Conservation (phyloP, 1,140 invertebrate species). For the Bursaphelenchus mucronatus region DNA sequence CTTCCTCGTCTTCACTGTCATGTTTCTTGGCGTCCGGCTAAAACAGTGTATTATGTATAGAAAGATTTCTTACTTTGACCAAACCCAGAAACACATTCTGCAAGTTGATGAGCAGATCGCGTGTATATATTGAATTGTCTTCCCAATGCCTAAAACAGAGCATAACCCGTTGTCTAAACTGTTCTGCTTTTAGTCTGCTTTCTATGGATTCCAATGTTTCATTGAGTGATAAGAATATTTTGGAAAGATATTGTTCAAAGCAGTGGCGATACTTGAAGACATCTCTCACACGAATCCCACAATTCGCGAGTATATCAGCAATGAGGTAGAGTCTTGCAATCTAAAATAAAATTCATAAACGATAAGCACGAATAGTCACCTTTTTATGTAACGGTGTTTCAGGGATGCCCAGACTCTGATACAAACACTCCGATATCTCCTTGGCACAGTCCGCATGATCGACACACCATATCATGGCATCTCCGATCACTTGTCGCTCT, state of each 20-base stretch:
- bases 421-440: conserved; percentile 87
- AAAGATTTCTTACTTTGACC: conserved; percentile 33
- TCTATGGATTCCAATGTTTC: conserved; percentile 74
- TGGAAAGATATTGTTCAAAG: conserved; percentile 78
- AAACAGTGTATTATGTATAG: neutral
- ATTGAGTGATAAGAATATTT: conserved; percentile 80
- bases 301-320: conserved; percentile 95
- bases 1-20: conserved; percentile 31
- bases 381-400: conserved; percentile 81
- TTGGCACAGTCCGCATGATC: conserved; percentile 94
- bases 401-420: conserved; percentile 74
- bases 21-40: neutral
- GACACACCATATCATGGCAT: conserved; percentile 96
- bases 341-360: conserved; percentile 62
- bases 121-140: conserved; percentile 92
- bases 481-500: conserved; percentile 73
- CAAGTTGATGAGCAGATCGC: conserved; percentile 81
- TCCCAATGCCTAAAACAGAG: conserved; percentile 91
- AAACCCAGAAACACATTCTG: conserved; percentile 84
- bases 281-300: conserved; percentile 86
- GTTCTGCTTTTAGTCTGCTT: conserved; percentile 85
- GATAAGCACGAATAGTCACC: conserved; percentile 59
- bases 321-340: conserved; percentile 88
- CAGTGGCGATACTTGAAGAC: conserved; percentile 89
- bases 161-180: conserved; percentile 90